Base-by-base conservation (phyloP, 2,888 invertebrate species). In the Ellobium chinense region DNA sequence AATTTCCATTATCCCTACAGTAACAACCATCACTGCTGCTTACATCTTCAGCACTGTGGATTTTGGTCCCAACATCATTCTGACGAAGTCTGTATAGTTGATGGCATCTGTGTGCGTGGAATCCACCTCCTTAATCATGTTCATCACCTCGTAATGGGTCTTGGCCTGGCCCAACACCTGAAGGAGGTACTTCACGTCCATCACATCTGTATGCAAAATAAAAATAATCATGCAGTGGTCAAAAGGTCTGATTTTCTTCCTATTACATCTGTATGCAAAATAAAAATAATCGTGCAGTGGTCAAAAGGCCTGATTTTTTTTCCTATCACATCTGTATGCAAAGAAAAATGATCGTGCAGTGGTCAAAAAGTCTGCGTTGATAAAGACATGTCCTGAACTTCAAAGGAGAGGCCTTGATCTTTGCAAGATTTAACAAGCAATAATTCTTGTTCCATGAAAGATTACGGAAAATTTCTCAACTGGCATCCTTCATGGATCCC, bases 121-220 rank as follows among this genome's bases (percentile, higher is more conserved):
- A 85, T 92, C 91, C 34, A 92, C 88, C 82, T 92, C 91, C 21
- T 81, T 82, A 70, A 92, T 91, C 91, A 92, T 91, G 82, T 91
- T 91, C 85, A 89, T 91, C 74, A 91, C 82, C 85, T 92, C 92
- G 60, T 89, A 83, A 80, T 92, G 91, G 0, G 92, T 92, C 84
- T 91, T 91, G 5, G 91, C 87, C 76, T 91, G 91, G 1, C 91
- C 92, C 39, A 92, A 85, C 75, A 91, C 91, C 85, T 92, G 91
- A 87, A 92, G 79, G 91, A 91, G 90, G 73, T 87, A 85, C 73
- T 91, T 90, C 60, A 92, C 83, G 31, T 91, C 91, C 88, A 91
- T 90, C 54, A 91, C 78, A 83, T 91, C 92, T 92, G 83, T n/a
- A n/a, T n/a, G n/a, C 9, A 36, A 31, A 14, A 2, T 31, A 34